phyloP scores from a whole-genome alignment of 2,888 invertebrate genomes.

The Patella pellucida region DNA sequence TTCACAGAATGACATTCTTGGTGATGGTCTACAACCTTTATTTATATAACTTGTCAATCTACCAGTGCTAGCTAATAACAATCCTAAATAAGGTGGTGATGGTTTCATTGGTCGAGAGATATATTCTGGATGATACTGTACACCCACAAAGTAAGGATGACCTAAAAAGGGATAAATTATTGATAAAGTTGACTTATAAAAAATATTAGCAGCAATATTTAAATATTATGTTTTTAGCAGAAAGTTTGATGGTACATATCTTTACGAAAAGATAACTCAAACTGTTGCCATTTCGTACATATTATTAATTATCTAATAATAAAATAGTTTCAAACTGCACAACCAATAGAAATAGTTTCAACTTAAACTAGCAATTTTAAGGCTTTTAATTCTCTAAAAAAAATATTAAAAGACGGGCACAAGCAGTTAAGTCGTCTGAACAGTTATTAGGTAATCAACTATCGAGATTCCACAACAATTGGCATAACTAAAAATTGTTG shows the following conservation, averaged over 20 bases:
- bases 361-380: too few relatives aligned
- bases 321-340: too few relatives aligned
- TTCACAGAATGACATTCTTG: constrained; percentile 60
- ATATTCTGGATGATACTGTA: constrained; percentile 99
- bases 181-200: not conserved
- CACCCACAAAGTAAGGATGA: constrained; percentile 94
- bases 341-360: too few relatives aligned
- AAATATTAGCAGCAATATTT: not conserved
- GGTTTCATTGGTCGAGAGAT: constrained; percentile 82
- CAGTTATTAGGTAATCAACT: too few relatives aligned
- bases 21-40: constrained; percentile 64
- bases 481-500: too few relatives aligned
- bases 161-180: constrained; percentile 63
- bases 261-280: not conserved
- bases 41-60: constrained; percentile 77
- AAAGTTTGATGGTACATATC: not conserved
- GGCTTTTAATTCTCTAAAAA: too few relatives aligned
- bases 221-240: not conserved
- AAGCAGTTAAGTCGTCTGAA: too few relatives aligned
- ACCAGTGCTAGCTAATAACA: constrained; percentile 89
- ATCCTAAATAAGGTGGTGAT: constrained; percentile 94
- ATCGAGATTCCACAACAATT: too few relatives aligned
- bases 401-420: too few relatives aligned
- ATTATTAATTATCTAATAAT: too few relatives aligned
- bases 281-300: too few relatives aligned